A percentile compares a stretch with the other conserved stretches of the same genome.
These are phyloP conservation scores for Diabrotica balteata DNA, from an alignment of 2,888 invertebrate genomes.

Conservation along the genomic window DNA sequence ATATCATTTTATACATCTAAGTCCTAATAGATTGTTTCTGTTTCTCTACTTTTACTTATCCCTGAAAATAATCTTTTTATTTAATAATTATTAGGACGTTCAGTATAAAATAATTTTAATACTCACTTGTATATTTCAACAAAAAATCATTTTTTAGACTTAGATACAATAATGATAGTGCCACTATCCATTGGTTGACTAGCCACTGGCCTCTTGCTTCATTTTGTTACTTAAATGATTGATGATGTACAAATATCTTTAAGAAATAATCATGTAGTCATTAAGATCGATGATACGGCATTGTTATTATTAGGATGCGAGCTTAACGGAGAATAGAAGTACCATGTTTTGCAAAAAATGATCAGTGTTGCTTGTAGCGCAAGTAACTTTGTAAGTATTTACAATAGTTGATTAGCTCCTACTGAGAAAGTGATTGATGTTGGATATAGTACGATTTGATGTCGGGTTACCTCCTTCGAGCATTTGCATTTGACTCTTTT, in stretches of 20 bases:
- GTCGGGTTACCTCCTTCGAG: neutral
- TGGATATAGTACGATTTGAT: neutral
- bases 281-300: conserved; percentile 55
- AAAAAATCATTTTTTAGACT: too few species aligned
- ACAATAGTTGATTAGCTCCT: conserved; percentile 29
- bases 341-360: conserved; percentile 24
- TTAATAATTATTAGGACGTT: too few species aligned
- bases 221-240: conserved; percentile 46
- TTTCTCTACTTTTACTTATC: too few species aligned
- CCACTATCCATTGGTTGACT: neutral
- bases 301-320: conserved; percentile 48
- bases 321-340: conserved; percentile 22
- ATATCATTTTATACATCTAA: too few species aligned
- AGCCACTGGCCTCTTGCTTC: conserved; percentile 17
- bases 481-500: too few species aligned
- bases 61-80: too few species aligned
- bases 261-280: conserved; percentile 57
- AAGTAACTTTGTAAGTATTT: conserved; percentile 22
- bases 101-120: too few species aligned
- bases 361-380: conserved; percentile 11
- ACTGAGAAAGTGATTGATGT: conserved; percentile 21
- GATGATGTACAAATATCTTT: conserved; percentile 52
- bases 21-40: too few species aligned
- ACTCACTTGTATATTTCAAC: too few species aligned
- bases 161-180: too few species aligned